A percentile compares a stretch with the other conserved stretches of the same genome.
These are phyloP conservation scores for Oxygymnocypris stewartii DNA, from an alignment of 2,113 vertebrate genomes.

Conservation along the genomic window DNA sequence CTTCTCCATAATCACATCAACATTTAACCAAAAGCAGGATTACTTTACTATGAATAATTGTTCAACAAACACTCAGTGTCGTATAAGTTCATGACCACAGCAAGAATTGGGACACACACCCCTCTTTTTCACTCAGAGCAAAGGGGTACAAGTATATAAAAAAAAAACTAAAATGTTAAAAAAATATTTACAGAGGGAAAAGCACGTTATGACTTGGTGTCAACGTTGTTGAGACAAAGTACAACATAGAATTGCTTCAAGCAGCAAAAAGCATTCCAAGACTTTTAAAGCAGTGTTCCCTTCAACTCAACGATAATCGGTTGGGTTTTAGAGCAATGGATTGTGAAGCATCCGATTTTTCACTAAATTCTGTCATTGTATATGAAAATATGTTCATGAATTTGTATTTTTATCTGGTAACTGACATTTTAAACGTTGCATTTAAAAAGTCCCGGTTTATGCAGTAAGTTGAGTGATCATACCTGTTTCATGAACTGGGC, in stretches of 20 bases:
- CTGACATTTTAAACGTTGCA: neutral
- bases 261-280: constrained; percentile 49
- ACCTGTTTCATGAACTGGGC: constrained; percentile 95
- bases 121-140: neutral
- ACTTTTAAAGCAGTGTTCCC: constrained; percentile 35
- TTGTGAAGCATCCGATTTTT: constrained; percentile 1
- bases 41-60: neutral
- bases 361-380: constrained; percentile 11
- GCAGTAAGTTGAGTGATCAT: neutral
- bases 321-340: neutral
- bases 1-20: constrained; percentile 1
- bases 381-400: neutral
- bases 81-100: neutral
- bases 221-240: constrained; percentile 45
- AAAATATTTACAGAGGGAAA: constrained; percentile 51
- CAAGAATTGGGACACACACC: neutral
- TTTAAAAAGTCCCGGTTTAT: neutral
- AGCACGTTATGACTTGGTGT: constrained; percentile 51
- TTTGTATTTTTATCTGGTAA: neutral
- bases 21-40: constrained; percentile 2
- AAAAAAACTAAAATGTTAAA: constrained; percentile 28
- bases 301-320: constrained; percentile 12
- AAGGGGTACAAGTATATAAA: constrained; percentile 20
- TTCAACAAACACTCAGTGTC: neutral
- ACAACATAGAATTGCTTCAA: constrained; percentile 35